Evolutionary conservation across 2,113 vertebrate species (phyloP), one percentile per base, ranked within the genome.

Genomic region (Gulo gulo): DNA sequence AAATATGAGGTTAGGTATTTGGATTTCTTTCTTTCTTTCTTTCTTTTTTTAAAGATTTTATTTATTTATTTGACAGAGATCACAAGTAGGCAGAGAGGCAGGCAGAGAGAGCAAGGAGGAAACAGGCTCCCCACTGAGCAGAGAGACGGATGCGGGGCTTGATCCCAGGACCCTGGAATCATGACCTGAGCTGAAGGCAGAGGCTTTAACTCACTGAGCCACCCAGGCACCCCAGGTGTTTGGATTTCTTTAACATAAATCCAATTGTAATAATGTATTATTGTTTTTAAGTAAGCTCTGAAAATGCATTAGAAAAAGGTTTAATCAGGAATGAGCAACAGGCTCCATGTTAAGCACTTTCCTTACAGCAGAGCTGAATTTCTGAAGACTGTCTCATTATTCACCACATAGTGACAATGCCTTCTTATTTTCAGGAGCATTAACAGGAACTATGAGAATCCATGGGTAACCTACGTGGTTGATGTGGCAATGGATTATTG

Each of bases 261-360:
- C 16, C n/a, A 36, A n/a, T 18, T 15, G 39, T 67, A 61, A 67
- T 92, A 52, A 50, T 3, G 42, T 50, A n/a, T 31, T 63, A 34
- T 26, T 82, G 29, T 85, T 89, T 80, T 45, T 42, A 59, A 85
- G n/a, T 47, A 84, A 78, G 3, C 21, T 91, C n/a, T 63, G 31
- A 87, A 95, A 92, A 86, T 73, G 21, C n/a, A 55, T 34, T 89
- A 80, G 45, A 71, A 84, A 93, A 93, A 91, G 50, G 11, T 74
- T n/a, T 80, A 85, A 80, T n/a, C 8, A 71, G 47, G 61, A 92
- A 91, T 23, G 10, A 90, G 39, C 61, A 67, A 50, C n/a, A 96
- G 45, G 13, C 31, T 65, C 39, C 20, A 4, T 52, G 18, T 52
- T 36, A 50, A 76, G 20, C 10, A 29, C 29, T 83, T 61, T 88